These are phyloP conservation scores for Drosophila sp. DNA, from an alignment of 1,140 invertebrate genomes.

Conservation along the genomic window DNA sequence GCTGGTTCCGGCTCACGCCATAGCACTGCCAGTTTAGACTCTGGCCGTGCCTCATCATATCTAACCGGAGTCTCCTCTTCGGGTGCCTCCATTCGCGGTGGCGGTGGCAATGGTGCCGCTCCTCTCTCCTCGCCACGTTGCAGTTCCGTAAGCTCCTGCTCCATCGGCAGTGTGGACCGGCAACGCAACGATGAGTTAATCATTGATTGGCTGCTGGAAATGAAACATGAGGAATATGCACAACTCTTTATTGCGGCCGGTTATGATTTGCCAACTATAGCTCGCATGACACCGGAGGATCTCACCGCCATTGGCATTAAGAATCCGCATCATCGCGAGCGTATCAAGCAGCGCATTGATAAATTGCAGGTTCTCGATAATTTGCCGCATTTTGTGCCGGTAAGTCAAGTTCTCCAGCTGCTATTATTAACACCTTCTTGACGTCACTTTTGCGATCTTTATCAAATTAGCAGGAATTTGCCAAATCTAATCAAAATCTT, in stretches of 20 bases:
- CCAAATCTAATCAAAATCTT: too few relatives aligned
- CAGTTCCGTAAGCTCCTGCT: slow-evolving; percentile 89
- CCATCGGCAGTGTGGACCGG: slow-evolving; percentile 88
- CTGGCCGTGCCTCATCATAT: slow-evolving; percentile 91
- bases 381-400: slow-evolving; percentile 95
- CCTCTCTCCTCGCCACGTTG: slow-evolving; percentile 84
- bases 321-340: slow-evolving; percentile 98
- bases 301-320: slow-evolving; percentile 94
- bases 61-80: slow-evolving; percentile 81
- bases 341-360: slow-evolving; percentile 97
- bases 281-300: slow-evolving; percentile 98
- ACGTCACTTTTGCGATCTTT: too few relatives aligned
- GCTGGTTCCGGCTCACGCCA: slow-evolving; percentile 90
- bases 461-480: too few relatives aligned
- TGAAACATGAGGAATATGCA: slow-evolving; percentile 98
- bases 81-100: slow-evolving; percentile 72
- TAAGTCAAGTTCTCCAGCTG: slow-evolving; percentile 83
- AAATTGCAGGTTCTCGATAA: slow-evolving; percentile 97
- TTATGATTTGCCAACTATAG: slow-evolving; percentile 98
- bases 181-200: slow-evolving; percentile 92
- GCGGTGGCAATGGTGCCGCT: slow-evolving; percentile 24
- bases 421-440: too few relatives aligned
- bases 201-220: slow-evolving; percentile 96
- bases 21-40: slow-evolving; percentile 96
- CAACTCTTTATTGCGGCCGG: slow-evolving; percentile 96